Evolutionary conservation across 2,888 invertebrate genomes (phyloP).

Genomic region (Thecocarcelia acutangulata): DNA sequence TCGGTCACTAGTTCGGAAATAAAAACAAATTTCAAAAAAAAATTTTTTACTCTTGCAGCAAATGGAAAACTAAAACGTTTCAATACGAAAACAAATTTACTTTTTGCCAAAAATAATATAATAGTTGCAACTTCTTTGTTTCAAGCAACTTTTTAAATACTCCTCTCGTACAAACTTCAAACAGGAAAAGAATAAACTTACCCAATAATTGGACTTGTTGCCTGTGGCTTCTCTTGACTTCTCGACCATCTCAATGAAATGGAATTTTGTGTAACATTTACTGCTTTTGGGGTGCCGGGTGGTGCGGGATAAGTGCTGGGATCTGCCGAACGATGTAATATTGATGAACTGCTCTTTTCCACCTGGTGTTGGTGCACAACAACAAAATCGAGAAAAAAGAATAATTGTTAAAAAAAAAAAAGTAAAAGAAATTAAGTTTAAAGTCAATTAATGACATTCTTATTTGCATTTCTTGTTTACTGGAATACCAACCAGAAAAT

Average conservation of each 20-base stretch:
- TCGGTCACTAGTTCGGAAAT: too few species aligned
- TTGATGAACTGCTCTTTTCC: conserved; percentile 81
- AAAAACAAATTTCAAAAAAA: not conserved
- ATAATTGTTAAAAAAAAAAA: conserved; percentile 25
- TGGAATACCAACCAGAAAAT: conserved; percentile 28
- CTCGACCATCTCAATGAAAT: conserved; percentile 85
- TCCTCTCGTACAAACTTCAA: not conserved
- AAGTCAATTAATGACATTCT: conserved; percentile 46
- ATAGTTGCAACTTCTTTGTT: too few species aligned
- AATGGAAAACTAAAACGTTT: conserved; percentile 21
- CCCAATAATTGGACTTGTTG: conserved; percentile 81
- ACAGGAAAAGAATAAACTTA: conserved; percentile 72
- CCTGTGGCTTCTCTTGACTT: conserved; percentile 82
- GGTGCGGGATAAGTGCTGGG: conserved; percentile 87
- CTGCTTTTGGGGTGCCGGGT: conserved; percentile 87
- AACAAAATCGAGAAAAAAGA: conserved; percentile 14
- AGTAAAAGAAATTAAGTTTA: conserved; percentile 36
- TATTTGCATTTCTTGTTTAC: conserved; percentile 28
- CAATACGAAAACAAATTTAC: conserved; percentile 23
- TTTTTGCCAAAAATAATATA: too few species aligned
- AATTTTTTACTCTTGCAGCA: not conserved
- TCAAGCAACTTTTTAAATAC: not conserved
- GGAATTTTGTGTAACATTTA: conserved; percentile 86
- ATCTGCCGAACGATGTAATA: conserved; percentile 88
- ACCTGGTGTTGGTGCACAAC: conserved; percentile 75